Evolutionary conservation across 1,140 invertebrate genomes (phyloP).

Genomic region (Anastrepha ludens): DNA sequence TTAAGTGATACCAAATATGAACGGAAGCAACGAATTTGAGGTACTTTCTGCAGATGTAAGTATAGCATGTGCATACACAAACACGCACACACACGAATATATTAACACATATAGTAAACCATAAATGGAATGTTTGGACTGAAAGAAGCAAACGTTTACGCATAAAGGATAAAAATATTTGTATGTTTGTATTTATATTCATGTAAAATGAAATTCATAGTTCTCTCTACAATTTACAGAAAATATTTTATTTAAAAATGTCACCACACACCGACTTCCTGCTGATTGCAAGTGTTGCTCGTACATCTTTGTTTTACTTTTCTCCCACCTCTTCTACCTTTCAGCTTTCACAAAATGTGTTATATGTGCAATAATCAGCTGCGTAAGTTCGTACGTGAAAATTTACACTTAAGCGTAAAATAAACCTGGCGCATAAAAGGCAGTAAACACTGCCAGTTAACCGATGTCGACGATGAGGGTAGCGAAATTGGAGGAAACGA

Average conservation of each 20-base stretch:
- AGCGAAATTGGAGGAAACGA: not conserved
- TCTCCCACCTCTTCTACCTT: not conserved
- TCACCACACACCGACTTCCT: too few relatives aligned
- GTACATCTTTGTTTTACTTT: not conserved
- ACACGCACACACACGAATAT: too few relatives aligned
- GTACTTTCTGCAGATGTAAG: not conserved
- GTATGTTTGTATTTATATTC: too few relatives aligned
- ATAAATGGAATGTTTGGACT: not conserved
- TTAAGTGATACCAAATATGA: not conserved
- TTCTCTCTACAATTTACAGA: too few relatives aligned
- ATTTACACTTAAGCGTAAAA: constrained; percentile 15
- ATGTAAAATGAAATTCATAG: too few relatives aligned
- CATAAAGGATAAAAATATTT: too few relatives aligned
- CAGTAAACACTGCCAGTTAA: constrained; percentile 32
- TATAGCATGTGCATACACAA: too few relatives aligned
- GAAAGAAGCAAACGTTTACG: too few relatives aligned
- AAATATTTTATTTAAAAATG: too few relatives aligned
- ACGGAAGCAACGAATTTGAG: not conserved
- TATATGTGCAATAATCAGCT: not conserved
- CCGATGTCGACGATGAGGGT: not conserved
- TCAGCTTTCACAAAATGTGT: not conserved
- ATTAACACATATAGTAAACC: too few relatives aligned
- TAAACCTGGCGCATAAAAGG: constrained; percentile 17
- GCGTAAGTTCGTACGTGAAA: not conserved
- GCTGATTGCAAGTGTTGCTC: too few relatives aligned